Conservation (phyloP, 2,888 invertebrate species). For the Lycocerus yunnanus region DNA sequence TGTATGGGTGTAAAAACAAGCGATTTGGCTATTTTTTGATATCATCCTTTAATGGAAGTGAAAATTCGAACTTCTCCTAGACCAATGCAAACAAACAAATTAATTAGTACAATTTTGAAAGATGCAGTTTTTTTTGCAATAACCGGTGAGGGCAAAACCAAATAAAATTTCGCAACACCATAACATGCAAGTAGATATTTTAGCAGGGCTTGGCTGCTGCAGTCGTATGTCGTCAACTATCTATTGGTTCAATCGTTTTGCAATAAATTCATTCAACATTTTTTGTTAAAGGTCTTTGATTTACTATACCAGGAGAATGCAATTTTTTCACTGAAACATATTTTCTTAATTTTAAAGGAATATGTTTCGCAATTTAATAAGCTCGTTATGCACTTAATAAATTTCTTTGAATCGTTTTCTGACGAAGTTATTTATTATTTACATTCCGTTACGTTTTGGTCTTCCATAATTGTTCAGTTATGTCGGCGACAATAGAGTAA, state of each 20-base stretch:
- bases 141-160: not conserved
- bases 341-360: not conserved
- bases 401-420: not conserved
- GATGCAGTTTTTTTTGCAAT: not conserved
- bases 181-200: not conserved
- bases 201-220: not conserved
- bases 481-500: slow-evolving; percentile 43
- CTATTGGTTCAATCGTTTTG: not conserved
- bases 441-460: slow-evolving; percentile 31
- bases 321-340: not conserved
- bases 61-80: not conserved
- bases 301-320: not conserved
- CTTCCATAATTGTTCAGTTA: slow-evolving; percentile 47
- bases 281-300: not conserved
- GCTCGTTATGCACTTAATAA: not conserved
- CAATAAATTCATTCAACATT: not conserved
- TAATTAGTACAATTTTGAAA: not conserved
- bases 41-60: not conserved
- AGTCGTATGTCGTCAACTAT: not conserved
- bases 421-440: not conserved
- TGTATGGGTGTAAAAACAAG: not conserved
- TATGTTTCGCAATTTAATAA: not conserved
- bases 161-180: not conserved
- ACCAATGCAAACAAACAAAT: not conserved
- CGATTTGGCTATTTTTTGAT: not conserved